Evolutionary conservation across 2,797 vertebrate genomes (phyloP).

Genomic region (Betta splendens): DNA sequence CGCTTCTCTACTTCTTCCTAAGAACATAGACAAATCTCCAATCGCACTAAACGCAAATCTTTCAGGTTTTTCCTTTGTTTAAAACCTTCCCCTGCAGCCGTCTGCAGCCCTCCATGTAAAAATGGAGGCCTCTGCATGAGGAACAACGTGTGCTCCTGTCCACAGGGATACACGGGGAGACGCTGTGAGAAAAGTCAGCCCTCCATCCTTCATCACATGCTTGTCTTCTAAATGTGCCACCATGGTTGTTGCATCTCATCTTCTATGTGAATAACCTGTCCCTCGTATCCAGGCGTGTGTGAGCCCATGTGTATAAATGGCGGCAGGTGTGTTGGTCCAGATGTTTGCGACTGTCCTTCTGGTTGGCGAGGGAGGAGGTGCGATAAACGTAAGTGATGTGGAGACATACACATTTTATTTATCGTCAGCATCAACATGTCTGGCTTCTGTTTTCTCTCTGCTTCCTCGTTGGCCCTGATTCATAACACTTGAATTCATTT

Average conservation of each 20-base stretch:
- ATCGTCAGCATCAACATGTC: too few relatives aligned
- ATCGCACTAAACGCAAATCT: too few relatives aligned
- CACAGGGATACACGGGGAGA: slow-evolving; percentile 81
- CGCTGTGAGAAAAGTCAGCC: slow-evolving; percentile 90
- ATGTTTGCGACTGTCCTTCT: slow-evolving; percentile 82
- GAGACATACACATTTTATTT: too few relatives aligned
- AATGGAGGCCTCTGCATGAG: slow-evolving; percentile 87
- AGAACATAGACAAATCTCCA: too few relatives aligned
- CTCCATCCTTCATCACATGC: background rate
- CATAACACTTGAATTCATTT: background rate
- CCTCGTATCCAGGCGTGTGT: slow-evolving; percentile 83
- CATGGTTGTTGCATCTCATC: too few relatives aligned
- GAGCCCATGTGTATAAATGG: slow-evolving; percentile 83
- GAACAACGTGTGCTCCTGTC: slow-evolving; percentile 87
- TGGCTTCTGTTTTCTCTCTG: too few relatives aligned
- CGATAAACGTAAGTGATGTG: slow-evolving; percentile 75
- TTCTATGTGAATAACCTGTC: too few relatives aligned
- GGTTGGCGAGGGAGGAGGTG: slow-evolving; percentile 79
- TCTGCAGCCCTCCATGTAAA: slow-evolving; percentile 90
- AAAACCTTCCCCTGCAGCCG: slow-evolving; percentile 66
- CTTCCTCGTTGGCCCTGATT: too few relatives aligned
- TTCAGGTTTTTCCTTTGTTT: background rate
- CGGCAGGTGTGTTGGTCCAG: slow-evolving; percentile 79
- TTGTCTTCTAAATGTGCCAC: too few relatives aligned
- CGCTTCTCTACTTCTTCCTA: background rate